Base-by-base conservation (phyloP, 64 coral and sea anemone genomes). In the Stichodactyla mertensii region DNA sequence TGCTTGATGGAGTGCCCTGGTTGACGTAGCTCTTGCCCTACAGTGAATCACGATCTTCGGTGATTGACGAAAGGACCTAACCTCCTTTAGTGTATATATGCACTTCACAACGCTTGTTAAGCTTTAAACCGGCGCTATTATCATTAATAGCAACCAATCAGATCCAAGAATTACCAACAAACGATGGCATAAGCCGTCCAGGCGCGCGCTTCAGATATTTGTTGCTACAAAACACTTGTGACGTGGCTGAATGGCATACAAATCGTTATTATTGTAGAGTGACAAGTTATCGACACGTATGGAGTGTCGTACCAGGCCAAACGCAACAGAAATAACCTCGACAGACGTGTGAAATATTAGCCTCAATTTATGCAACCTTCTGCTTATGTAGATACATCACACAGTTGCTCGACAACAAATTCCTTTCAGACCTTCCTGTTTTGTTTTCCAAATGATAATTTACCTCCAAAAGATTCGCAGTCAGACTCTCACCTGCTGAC, bases 121-220 rank as follows among this genome's bases (percentile, higher is more conserved):
- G 26, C 6, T 31, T 74, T 9, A 74, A 74, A 74, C 51, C 10
- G 10, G n/a, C 20, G 16, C 53, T 54, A 16, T 52, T 19, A 81
- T 53, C 51, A 19, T 53, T 53, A 16, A n/a, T 55, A 55, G 1
- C 78, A 53, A 52, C 78, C 78, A 81, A 81, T 81, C 78, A 81
- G 51, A 81, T 52, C 6, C 36, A 1, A 20, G 53, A 18, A 81
- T 15, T 15, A 52, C 54, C 51, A 81, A 51, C 14, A 54, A 74
- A 27, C 24, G 69, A 74, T 74, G 23, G 16, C 19, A 19, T 20
- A 81, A 81, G 78, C 26, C 51, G 51, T 81, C 20, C 31, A 81
- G n/a, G 15, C 78, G 78, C 78, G 78, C 51, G 78, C 53, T 81
- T 81, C n/a, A 54, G 78, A 81, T 81, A 16, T 81, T 81, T 81